Evolutionary conservation across 1,140 invertebrate species (phyloP).

Genomic region (Propsilocerus akamusi): DNA sequence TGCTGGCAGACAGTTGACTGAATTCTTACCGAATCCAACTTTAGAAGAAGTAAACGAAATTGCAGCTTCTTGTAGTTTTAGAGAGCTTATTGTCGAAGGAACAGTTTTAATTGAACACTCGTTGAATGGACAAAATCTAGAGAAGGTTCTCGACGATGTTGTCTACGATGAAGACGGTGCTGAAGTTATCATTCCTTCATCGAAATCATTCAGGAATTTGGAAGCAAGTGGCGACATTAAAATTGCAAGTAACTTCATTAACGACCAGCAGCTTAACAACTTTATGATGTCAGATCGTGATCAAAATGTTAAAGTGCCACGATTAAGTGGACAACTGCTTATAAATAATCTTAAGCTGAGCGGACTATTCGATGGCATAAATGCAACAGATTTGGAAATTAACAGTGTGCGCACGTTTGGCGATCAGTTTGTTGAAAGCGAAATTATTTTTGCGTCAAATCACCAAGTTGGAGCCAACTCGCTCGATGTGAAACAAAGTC

Average conservation of each 20-base stretch:
- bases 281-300: conserved; percentile 25
- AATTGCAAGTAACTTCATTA: conserved; percentile 19
- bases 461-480: conserved; percentile 9
- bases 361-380: conserved; percentile 16
- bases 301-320: conserved; percentile 19
- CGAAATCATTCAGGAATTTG: conserved; percentile 23
- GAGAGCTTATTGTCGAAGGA: conserved; percentile 24
- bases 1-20: conserved; percentile 20
- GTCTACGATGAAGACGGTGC: conserved; percentile 18
- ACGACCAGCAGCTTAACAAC: conserved; percentile 18
- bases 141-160: conserved; percentile 19
- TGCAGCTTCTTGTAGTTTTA: conserved; percentile 24
- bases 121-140: conserved; percentile 17
- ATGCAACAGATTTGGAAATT: conserved; percentile 18
- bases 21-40: conserved; percentile 25
- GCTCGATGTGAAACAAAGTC: conserved; percentile 11
- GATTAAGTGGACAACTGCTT: conserved; percentile 22
- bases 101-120: conserved; percentile 18
- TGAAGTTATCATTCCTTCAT: conserved; percentile 15
- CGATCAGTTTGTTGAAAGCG: conserved; percentile 12
- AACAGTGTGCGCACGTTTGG: conserved; percentile 15
- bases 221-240: conserved; percentile 15
- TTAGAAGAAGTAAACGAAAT: conserved; percentile 20
- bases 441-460: not conserved
- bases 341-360: conserved; percentile 19